Base-by-base conservation (phyloP, 1,140 invertebrate genomes). In the Aphelenchoides fujianensis region DNA sequence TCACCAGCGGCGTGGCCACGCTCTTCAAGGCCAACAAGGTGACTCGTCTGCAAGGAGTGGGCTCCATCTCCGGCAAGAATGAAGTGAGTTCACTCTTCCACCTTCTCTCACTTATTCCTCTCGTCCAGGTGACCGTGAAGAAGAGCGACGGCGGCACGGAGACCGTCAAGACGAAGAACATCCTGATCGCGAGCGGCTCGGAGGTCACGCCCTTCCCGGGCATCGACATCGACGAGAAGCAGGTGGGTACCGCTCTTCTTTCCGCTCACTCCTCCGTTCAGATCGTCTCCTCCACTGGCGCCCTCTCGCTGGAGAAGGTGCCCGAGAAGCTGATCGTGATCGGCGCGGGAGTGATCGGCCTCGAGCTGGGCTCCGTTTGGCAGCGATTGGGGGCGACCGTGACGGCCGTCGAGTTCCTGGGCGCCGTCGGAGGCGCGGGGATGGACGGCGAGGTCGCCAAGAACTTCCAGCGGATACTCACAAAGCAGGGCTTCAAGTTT, bases 11-110 rank as follows among this genome's bases (percentile, higher is more conserved):
- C 75, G 97, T 99, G 85, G 95, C 91, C 16, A 90, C 91, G 85
- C 88, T 99, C 9, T 98, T 98, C 85, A 97, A 98, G 84, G 92
- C 96, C 78, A 98, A 98, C 85, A 97, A 97, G 88, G 90, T 97
- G 83, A 77, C 61, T n/a, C 71, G 74, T 68, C 31, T 85, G 31
- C 54, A 79, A 19, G 97, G 97, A 9, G 90, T 92, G 83, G 97
- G 95, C 30, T 93, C 91, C 85, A 95, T 99, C 73, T 91, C 90
- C n/a, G 91, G 92, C 27, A 89, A 91, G 23, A 97, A 97, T 86
- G 90, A 97, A 88, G 95, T n/a, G n/a, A 98, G 0, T 92, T 0
- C 86, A 23, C 41, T 54, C 27, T 59, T 37, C 19, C 30, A 36
- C 57, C 27, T 16, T 54, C 64, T 41, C 19, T 71, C 19, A 28